A percentile compares a stretch with the other conserved stretches of the same genome.
Evolutionary conservation across 2,888 invertebrate species (phyloP).

Genomic region (Pheosia tremula): DNA sequence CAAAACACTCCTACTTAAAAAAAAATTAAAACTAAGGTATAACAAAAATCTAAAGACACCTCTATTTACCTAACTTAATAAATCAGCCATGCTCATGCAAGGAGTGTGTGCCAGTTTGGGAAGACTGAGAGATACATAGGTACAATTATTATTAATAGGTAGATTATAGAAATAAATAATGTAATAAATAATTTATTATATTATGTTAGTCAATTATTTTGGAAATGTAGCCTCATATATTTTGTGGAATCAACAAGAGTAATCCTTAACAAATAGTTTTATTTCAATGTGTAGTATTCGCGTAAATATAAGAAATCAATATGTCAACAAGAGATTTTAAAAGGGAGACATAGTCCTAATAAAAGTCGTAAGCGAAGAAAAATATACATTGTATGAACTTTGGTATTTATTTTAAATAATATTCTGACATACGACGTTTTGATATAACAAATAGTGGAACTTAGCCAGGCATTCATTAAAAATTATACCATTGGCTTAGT

Average conservation of each 20-base stretch:
- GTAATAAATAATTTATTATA: not conserved
- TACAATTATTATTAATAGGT: slow-evolving; percentile 5
- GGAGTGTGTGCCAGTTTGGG: slow-evolving; percentile 2
- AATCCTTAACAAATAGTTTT: no score
- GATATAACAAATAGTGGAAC: no score
- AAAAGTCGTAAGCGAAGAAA: no score
- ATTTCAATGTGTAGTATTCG: no score
- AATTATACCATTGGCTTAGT: no score
- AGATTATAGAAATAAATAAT: slow-evolving; percentile 17
- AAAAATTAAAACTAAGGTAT: not conserved
- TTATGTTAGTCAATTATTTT: not conserved
- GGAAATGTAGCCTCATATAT: no score
- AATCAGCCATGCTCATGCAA: slow-evolving; percentile 48
- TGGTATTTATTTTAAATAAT: no score
- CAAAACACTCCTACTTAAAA: no score
- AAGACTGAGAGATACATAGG: not conserved
- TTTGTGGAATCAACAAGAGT: not conserved
- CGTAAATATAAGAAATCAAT: not conserved
- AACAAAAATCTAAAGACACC: not conserved
- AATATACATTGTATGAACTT: no score
- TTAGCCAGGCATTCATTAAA: no score
- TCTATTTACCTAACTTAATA: slow-evolving; percentile 8
- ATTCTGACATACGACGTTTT: no score
- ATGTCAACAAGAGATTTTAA: not conserved
- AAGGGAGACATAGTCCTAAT: not conserved